Conservation (phyloP, 1,140 invertebrate genomes). For the Lepidostoma basale region DNA sequence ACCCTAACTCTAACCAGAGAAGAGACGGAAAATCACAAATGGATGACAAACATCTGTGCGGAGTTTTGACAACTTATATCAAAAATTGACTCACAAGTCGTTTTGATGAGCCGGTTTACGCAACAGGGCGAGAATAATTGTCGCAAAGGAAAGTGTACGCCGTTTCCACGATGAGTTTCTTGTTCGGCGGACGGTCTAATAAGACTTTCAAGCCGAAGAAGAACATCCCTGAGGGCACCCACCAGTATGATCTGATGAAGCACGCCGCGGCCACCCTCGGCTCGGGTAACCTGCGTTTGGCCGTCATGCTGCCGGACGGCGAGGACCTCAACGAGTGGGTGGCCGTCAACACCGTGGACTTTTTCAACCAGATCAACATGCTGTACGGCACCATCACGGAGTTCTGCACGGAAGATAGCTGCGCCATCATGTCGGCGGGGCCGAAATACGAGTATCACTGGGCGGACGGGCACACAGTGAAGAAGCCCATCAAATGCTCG, state of each 20-base stretch:
- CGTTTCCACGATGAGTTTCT: slow-evolving; percentile 52
- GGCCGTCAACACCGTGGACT: slow-evolving; percentile 98
- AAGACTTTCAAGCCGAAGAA: slow-evolving; percentile 99
- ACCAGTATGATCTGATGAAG: slow-evolving; percentile 99
- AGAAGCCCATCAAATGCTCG: slow-evolving; percentile 99
- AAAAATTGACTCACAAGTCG: slow-evolving; percentile 20
- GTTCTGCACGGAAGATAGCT: slow-evolving; percentile 97
- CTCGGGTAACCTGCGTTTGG: slow-evolving; percentile 93
- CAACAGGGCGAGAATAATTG: slow-evolving; percentile 21
- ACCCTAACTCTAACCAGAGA: neutral
- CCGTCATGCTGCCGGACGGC: slow-evolving; percentile 96
- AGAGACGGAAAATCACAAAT: slow-evolving; percentile 28
- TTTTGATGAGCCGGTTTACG: slow-evolving; percentile 31
- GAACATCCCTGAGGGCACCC: slow-evolving; percentile 97
- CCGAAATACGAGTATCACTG: slow-evolving; percentile 99
- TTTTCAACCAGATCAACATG: slow-evolving; percentile 99
- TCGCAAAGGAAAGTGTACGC: slow-evolving; percentile 16
- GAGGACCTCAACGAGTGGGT: slow-evolving; percentile 99
- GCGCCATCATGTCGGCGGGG: slow-evolving; percentile 96
- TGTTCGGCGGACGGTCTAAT: slow-evolving; percentile 82
- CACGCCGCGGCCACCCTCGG: slow-evolving; percentile 98
- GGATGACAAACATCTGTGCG: slow-evolving; percentile 42
- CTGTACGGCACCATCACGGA: slow-evolving; percentile 99
- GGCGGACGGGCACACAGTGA: slow-evolving; percentile 98
- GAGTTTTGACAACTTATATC: slow-evolving; percentile 30